phyloP scores from a whole-genome alignment of 1,140 invertebrate genomes.

The Diprion similis region DNA sequence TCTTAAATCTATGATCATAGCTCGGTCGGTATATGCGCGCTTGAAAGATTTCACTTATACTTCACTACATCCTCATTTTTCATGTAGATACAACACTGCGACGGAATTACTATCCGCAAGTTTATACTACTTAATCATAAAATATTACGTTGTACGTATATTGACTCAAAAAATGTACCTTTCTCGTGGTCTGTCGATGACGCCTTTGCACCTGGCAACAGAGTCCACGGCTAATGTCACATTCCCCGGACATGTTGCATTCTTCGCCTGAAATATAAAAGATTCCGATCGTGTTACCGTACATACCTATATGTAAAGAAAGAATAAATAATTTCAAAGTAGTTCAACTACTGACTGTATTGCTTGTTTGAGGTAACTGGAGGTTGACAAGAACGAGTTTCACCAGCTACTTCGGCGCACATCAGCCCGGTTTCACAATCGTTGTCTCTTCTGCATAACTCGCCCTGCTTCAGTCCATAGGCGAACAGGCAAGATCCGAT shows the following conservation, averaged over 20 bases:
- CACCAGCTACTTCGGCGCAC: conserved; percentile 69
- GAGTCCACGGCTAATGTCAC: conserved; percentile 82
- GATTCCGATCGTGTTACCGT: too few species aligned
- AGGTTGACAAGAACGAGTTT: conserved; percentile 78
- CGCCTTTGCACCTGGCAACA: conserved; percentile 88
- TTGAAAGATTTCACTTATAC: conserved; percentile 1
- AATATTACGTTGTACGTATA: neutral
- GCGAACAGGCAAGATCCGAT: conserved; percentile 75
- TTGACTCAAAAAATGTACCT: conserved; percentile 62
- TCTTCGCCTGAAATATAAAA: conserved; percentile 71
- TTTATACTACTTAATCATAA: neutral
- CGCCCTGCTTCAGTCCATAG: conserved; percentile 76
- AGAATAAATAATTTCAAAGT: neutral
- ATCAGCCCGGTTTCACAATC: conserved; percentile 79
- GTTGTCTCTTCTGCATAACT: conserved; percentile 74
- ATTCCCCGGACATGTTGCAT: conserved; percentile 83
- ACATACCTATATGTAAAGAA: too few species aligned
- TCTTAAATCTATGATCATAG: neutral
- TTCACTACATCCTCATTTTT: neutral
- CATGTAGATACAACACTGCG: neutral
- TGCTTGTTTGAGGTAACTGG: conserved; percentile 78
- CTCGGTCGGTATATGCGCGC: neutral
- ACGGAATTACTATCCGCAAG: conserved; percentile 16
- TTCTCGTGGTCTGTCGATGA: conserved; percentile 82
- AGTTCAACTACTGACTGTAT: conserved; percentile 66